These are phyloP conservation scores for Pachypeltis micranthus DNA, from an alignment of 1,140 invertebrate species.

Conservation along the genomic window DNA sequence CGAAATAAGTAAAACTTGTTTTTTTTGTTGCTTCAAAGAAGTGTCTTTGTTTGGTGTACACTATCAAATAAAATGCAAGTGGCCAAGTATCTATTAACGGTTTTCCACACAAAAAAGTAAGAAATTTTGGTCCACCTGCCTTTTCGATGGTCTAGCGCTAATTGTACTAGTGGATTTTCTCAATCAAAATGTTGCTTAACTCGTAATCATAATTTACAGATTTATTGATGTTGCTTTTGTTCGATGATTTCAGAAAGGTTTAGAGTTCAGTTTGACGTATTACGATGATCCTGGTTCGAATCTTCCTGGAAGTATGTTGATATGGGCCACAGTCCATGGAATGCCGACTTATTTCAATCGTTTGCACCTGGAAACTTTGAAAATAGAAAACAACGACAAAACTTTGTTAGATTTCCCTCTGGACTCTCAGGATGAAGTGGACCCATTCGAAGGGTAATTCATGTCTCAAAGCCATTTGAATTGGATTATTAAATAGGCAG, in stretches of 20 bases:
- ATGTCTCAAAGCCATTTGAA: not conserved
- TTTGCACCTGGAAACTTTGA: not conserved
- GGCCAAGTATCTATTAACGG: too few species aligned
- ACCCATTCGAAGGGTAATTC: not conserved
- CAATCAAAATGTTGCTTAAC: too few species aligned
- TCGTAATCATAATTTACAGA: not conserved
- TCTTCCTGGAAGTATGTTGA: constrained; percentile 10
- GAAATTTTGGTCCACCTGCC: too few species aligned
- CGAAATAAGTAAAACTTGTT: too few species aligned
- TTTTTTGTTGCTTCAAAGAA: too few species aligned
- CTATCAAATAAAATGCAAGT: too few species aligned
- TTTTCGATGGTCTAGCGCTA: too few species aligned
- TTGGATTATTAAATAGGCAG: not conserved
- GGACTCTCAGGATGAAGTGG: not conserved
- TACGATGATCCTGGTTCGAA: constrained; percentile 65
- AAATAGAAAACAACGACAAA: not conserved
- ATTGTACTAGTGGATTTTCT: too few species aligned
- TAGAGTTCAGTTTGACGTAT: constrained; percentile 76
- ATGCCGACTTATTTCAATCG: not conserved
- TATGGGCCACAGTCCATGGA: constrained; percentile 1
- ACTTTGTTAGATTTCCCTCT: not conserved
- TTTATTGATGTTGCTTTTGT: too few species aligned
- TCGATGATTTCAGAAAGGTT: constrained; percentile 39
- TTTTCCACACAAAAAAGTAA: too few species aligned
- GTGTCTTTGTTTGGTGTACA: too few species aligned